Evolutionary conservation across 2,797 vertebrate species (phyloP), one percentile per base, ranked within the genome.

Genomic region (Hippopotamyrus pictus): DNA sequence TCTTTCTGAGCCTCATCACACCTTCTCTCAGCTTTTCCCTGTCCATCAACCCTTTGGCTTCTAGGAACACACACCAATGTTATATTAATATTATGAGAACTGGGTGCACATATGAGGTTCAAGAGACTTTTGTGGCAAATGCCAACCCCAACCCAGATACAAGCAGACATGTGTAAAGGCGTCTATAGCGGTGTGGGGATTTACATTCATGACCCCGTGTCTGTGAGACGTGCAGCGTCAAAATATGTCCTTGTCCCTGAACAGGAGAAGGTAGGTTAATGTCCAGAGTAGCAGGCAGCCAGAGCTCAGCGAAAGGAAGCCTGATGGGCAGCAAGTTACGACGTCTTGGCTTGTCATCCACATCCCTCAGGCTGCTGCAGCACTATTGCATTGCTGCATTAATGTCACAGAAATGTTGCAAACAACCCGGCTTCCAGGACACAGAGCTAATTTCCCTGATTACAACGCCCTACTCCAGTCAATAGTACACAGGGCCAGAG

Each of bases 401-500:
- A 59, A 84, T 54, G 44, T 69, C 46, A 41, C 29, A 46, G 46
- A 8, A 51, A 86, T 25, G 22, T 51, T 48, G 29, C 6, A 19
- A 1, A 33, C 54, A 69, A 25, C 17, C 44, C 48, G 65, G n/a
- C 19, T 44, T 29, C 87, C 17, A 48, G 14, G 33, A 62, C 33
- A 17, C 22, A 53, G 65, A 57, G 33, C 84, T 53, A 83, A 57
- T 62, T 62, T 59, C 50, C 86, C 86, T 65, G 54, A 88, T 88
- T 88, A 54, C 29, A 51, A 11, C 79, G 88, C 33, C 11, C 29
- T 1, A 25, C 90, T 91, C 50, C 88, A 90, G 93, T 94, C 91
- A 90, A 94, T 93, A 93, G 88, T 92, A 92, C 91, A 90, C 89
- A 91, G 88, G 91, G 91, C 76, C 51, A 25, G 90, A 88, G 89